Percentiles rank a stretch among this genome's conserved stretches.
phyloP scores from a whole-genome alignment of 1,140 invertebrate species.

The Lepidurus apus region DNA sequence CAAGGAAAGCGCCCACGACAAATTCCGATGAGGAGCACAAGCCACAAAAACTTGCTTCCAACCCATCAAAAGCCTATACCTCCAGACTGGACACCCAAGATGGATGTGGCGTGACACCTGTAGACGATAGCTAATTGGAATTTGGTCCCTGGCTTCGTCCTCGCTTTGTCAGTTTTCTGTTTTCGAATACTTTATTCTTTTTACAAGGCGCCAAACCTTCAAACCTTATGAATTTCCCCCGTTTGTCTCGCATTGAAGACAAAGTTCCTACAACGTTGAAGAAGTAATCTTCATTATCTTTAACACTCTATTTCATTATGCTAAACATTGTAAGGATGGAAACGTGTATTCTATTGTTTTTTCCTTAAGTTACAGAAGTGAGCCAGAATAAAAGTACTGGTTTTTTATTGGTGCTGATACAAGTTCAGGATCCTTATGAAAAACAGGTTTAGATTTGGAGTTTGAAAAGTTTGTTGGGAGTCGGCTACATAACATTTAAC shows the following conservation, averaged over 20 bases:
- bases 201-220: neutral
- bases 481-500: too few species aligned
- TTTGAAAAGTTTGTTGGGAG: too few species aligned
- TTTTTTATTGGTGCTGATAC: neutral
- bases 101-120: slow-evolving; percentile 20
- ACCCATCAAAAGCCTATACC: neutral
- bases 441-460: too few species aligned
- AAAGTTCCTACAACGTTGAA: too few species aligned
- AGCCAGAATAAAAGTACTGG: neutral
- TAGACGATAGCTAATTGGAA: slow-evolving; percentile 13
- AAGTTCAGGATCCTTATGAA: neutral
- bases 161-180: neutral
- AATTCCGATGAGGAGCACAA: slow-evolving; percentile 14
- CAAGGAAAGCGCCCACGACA: neutral
- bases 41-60: slow-evolving; percentile 2
- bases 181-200: neutral
- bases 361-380: neutral
- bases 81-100: neutral
- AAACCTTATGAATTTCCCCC: neutral
- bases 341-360: neutral
- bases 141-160: slow-evolving; percentile 9
- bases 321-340: neutral
- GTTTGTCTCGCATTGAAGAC: neutral
- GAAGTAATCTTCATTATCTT: neutral
- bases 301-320: neutral